Percentiles rank a stretch among this genome's conserved stretches.
Conservation (phyloP, 2,797 vertebrate genomes). For the Urosaurus nigricauda region DNA sequence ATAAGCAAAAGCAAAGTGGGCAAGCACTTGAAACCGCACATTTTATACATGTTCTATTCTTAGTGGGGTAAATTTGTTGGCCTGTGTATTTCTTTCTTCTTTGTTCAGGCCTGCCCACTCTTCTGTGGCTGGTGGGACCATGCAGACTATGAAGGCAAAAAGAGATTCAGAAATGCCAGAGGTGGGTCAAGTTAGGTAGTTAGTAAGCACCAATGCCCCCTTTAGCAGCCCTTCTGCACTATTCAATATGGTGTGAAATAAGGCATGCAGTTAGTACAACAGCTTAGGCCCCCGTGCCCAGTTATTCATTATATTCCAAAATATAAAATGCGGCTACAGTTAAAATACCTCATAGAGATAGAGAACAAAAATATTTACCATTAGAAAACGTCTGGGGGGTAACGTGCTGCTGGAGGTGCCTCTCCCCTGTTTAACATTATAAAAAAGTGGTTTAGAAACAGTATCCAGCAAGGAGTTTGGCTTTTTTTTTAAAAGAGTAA, state of each 20-base stretch:
- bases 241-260: slow-evolving; percentile 29
- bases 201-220: slow-evolving; percentile 46
- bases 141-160: slow-evolving; percentile 32
- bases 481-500: slow-evolving; percentile 53
- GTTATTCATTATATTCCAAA: slow-evolving; percentile 63
- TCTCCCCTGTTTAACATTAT: slow-evolving; percentile 93
- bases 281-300: slow-evolving; percentile 66
- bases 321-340: slow-evolving; percentile 64
- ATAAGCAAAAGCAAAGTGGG: slow-evolving; percentile 41
- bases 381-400: slow-evolving; percentile 97
- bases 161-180: slow-evolving; percentile 45
- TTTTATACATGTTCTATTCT: slow-evolving; percentile 51
- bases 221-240: slow-evolving; percentile 12
- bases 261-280: slow-evolving; percentile 79
- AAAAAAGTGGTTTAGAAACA: slow-evolving; percentile 82
- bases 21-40: background rate
- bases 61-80: slow-evolving; percentile 9
- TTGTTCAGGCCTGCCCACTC: slow-evolving; percentile 31
- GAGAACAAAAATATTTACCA: slow-evolving; percentile 96
- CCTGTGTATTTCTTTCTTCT: slow-evolving; percentile 23
- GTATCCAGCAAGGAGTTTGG: slow-evolving; percentile 69
- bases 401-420: slow-evolving; percentile 94
- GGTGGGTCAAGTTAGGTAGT: slow-evolving; percentile 34
- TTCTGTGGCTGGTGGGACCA: slow-evolving; percentile 1
- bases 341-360: slow-evolving; percentile 74